Evolutionary conservation across 2,888 invertebrate species (phyloP), one percentile per base, ranked within the genome.

Genomic region (Scaptomyza tumidula): DNA sequence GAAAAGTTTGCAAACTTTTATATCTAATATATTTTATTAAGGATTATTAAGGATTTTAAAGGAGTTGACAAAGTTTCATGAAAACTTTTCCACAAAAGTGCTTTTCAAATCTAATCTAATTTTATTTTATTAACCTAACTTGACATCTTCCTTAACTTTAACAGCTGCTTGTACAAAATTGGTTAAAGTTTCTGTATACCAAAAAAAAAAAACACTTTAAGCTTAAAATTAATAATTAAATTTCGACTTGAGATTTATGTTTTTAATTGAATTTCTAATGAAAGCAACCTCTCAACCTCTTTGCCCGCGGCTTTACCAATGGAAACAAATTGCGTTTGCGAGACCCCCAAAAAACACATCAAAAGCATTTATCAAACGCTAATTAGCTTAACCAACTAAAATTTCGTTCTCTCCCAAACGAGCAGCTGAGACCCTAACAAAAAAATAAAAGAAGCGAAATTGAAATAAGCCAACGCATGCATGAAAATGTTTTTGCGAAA

Each of bases 401-500:
- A 46, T 65, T 57, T 27, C 4, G 29, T 48, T 44, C 35, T 29
- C 6, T 29, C 19, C 19, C 29, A 44, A 39, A 46, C 9, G 3
- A 19, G 31, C 64, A 64, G 75, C 63, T 70, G 60, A 13, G 60
- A 7, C 37, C 37, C 31, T 16, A 14, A 24, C 24, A 24, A 24
- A 24, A n/a, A n/a, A n/a, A n/a, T n/a, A n/a, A n/a, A 24, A 24
- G 39, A 14, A n/a, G 10, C 29, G 13, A 63, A 59, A 75, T 65
- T 46, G 50, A 74, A 68, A 71, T 68, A 48, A 37, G 59, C 57
- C 49, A 56, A 63, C 64, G 78, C 65, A 59, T 50, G 65, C 72
- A 74, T 71, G 52, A 61, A 63, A 78, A 73, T 68, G 50, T 45
- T 79, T 57, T n/a, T 33, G 50, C 55, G 16, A 76, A 82, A 77